Evolutionary conservation across 2,797 vertebrate genomes (phyloP).

Genomic region (Orientallactaga sibirica): DNA sequence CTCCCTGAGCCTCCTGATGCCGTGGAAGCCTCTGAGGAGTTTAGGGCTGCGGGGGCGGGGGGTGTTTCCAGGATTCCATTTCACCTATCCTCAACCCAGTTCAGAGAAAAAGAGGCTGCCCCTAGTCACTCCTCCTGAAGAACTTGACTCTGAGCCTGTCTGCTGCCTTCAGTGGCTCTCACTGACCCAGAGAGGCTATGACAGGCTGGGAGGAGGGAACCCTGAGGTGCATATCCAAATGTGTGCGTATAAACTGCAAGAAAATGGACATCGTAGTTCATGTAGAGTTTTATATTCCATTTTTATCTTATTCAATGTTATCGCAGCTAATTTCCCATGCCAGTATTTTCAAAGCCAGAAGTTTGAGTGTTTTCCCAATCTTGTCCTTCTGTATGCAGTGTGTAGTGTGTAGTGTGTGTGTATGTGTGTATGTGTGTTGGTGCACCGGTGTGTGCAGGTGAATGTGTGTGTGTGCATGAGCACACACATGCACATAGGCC

Average conservation of each 20-base stretch:
- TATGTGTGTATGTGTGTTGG: too few species aligned
- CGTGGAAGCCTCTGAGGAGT: background rate
- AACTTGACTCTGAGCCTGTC: background rate
- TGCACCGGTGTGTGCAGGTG: too few species aligned
- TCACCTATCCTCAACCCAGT: background rate
- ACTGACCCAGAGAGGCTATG: background rate
- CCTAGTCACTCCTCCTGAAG: background rate
- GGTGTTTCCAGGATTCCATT: background rate
- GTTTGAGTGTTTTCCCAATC: background rate
- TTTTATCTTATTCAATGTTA: background rate
- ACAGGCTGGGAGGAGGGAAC: background rate
- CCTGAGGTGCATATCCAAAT: background rate
- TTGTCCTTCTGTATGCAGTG: background rate
- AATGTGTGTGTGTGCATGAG: too few species aligned
- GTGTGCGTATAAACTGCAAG: background rate
- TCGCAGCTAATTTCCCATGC: background rate
- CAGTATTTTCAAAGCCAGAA: constrained; percentile 28
- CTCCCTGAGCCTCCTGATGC: background rate
- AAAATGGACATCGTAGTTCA: background rate
- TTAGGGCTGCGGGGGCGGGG: background rate
- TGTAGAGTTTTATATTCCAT: background rate
- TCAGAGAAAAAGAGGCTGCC: background rate
- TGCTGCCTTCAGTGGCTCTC: background rate
- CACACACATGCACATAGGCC: too few species aligned
- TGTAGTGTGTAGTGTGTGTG: too few species aligned